Conservation (phyloP, 2,113 vertebrate species). For the Phaetusa simplex region DNA sequence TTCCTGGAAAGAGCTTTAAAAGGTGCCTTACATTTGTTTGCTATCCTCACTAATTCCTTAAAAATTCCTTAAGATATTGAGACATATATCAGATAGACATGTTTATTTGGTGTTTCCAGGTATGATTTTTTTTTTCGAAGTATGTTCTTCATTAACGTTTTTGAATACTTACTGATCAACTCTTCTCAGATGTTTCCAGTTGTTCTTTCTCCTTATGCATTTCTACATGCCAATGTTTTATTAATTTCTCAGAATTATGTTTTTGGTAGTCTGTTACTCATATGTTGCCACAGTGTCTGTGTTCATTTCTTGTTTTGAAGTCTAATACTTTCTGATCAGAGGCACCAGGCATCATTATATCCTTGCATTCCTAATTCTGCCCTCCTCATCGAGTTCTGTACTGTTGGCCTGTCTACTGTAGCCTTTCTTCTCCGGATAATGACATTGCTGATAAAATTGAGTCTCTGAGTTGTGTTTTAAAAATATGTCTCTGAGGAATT, state of each 20-base stretch:
- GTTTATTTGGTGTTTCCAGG: slow-evolving; percentile 54
- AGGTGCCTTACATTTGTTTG: slow-evolving; percentile 1
- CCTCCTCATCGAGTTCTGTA: background rate
- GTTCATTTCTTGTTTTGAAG: slow-evolving; percentile 19
- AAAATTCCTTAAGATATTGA: slow-evolving; percentile 41
- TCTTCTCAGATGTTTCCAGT: slow-evolving; percentile 44
- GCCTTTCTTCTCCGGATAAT: background rate
- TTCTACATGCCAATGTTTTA: background rate
- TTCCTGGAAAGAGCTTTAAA: background rate
- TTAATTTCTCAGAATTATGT: slow-evolving; percentile 17
- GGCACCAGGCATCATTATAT: background rate
- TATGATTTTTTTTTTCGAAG: background rate
- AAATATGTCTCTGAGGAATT: background rate
- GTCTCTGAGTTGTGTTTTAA: background rate
- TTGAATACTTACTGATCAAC: background rate
- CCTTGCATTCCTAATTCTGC: background rate
- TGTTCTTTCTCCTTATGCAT: background rate
- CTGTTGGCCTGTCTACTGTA: background rate
- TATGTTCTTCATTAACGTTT: slow-evolving; percentile 4
- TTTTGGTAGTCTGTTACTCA: slow-evolving; percentile 12
- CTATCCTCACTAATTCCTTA: background rate
- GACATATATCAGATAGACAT: background rate
- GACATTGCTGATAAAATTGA: background rate
- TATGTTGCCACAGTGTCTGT: background rate
- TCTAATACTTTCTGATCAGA: background rate